phyloP scores from a whole-genome alignment of 2,888 invertebrate species.

The Ashinkailepas kermadecensis region DNA sequence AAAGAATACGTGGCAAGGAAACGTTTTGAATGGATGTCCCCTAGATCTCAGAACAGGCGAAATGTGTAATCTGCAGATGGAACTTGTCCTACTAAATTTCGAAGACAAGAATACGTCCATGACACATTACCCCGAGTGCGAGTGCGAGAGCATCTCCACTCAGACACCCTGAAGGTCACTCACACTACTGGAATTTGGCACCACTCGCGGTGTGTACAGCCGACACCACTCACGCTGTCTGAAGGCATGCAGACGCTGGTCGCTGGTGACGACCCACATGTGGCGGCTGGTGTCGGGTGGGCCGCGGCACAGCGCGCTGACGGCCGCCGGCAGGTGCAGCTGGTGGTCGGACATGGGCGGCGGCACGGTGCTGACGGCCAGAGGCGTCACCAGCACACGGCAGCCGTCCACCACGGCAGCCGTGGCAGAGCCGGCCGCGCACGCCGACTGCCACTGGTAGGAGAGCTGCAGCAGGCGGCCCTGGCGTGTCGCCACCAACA shows the following conservation, averaged over 20 bases:
- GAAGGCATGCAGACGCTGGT: not conserved
- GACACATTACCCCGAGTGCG: too few relatives aligned
- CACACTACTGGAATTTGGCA: too few relatives aligned
- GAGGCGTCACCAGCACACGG: constrained; percentile 58
- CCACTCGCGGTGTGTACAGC: not conserved
- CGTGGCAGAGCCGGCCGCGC: constrained; percentile 23
- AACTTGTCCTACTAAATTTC: too few relatives aligned
- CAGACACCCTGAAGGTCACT: too few relatives aligned
- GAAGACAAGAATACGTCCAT: too few relatives aligned
- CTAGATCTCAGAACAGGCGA: too few relatives aligned
- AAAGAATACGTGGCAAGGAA: too few relatives aligned
- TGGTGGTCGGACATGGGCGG: constrained; percentile 69
- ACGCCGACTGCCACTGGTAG: not conserved
- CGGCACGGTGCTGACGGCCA: constrained; percentile 64
- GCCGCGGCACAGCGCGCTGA: not conserved
- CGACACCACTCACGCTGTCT: not conserved
- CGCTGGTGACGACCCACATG: not conserved
- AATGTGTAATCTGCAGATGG: too few relatives aligned
- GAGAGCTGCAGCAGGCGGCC: not conserved
- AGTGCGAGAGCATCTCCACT: too few relatives aligned
- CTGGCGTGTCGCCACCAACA: not conserved
- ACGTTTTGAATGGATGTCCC: too few relatives aligned
- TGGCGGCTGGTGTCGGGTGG: not conserved
- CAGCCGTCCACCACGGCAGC: constrained; percentile 36
- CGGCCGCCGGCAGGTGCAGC: constrained; percentile 46